Evolutionary conservation across 1,140 invertebrate genomes (phyloP), one percentile per base, ranked within the genome.

Genomic region (Leptopilina boulardi): DNA sequence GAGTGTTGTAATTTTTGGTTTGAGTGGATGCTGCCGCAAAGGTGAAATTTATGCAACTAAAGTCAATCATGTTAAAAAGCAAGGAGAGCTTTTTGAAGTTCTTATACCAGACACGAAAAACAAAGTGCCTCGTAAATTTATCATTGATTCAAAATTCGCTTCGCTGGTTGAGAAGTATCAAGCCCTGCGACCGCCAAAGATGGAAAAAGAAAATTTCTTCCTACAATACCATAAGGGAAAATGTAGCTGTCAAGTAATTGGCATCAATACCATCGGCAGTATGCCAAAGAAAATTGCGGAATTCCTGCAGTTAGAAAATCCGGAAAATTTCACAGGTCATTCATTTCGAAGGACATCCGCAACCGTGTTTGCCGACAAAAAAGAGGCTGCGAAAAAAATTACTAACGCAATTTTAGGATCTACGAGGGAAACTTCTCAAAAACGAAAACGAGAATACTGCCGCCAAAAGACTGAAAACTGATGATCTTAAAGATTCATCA

Each of bases 41-140:
- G 9, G 9, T n/a, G 44, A 47, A 47, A 47, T 47, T 47, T 47
- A n/a, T n/a, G 3, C 3, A 3, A 10, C 15, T 47, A 47, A 47
- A 47, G 10, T 10, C 3, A 47, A 47, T 13, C 44, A 47, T 15
- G 44, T n/a, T 15, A 47, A 47, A 13, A 47, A n/a, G 44, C 44
- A 47, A 47, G 15, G 44, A 47, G 44, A 47, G 15, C 15, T 47
- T n/a, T 47, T 47, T 47, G 44, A 15, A n/a, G 44, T 47, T n/a
- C 5, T 47, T 47, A n/a, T 47, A 15, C 44, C 44, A 9, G 44
- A 47, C 13, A 47, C 15, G 5, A 47, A 47, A 41, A 47, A 47
- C 44, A n/a, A 47, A 47, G 44, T 47, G 44, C 44, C 44, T 76
- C 79, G 13, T 54, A 38, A 54, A 82, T 84, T 10, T 73, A 72